Evolutionary conservation across 2,113 vertebrate genomes (phyloP).

Genomic region (Trichechus manatus): DNA sequence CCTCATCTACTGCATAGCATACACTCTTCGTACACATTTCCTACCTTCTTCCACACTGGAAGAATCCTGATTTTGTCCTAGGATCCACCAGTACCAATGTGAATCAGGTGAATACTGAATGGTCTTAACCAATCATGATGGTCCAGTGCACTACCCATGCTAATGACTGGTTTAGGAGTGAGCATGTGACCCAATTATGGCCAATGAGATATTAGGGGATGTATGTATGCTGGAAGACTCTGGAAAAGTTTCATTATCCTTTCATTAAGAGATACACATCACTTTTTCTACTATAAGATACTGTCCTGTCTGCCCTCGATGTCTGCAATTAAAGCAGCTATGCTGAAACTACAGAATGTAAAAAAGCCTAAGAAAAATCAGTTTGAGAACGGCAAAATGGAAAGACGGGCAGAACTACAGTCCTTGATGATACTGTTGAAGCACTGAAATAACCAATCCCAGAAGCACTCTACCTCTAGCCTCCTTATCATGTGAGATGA

Average conservation of each 20-base stretch:
- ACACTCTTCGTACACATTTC: background rate
- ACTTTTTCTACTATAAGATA: background rate
- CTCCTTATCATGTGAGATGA: too few species aligned
- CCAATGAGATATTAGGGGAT: background rate
- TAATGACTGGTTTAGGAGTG: background rate
- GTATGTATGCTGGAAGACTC: background rate
- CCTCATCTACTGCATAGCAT: background rate
- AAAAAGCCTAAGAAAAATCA: slow-evolving; percentile 27
- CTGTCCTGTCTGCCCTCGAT: background rate
- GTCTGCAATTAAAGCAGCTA: background rate
- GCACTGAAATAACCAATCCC: too few species aligned
- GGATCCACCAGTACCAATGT: background rate
- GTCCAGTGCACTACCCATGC: background rate
- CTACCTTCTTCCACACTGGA: background rate
- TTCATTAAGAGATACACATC: background rate
- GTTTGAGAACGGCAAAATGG: background rate
- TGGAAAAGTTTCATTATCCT: slow-evolving; percentile 2
- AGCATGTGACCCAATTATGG: background rate
- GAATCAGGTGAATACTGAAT: background rate
- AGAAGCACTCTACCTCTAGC: too few species aligned
- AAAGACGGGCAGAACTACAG: background rate
- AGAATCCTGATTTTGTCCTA: background rate
- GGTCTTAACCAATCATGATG: background rate
- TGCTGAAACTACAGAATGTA: background rate
- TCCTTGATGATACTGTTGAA: background rate